Percentiles rank a stretch among this genome's conserved stretches.
These are phyloP conservation scores for Platycheirus albimanus DNA, from an alignment of 2,888 invertebrate species.

Conservation along the genomic window DNA sequence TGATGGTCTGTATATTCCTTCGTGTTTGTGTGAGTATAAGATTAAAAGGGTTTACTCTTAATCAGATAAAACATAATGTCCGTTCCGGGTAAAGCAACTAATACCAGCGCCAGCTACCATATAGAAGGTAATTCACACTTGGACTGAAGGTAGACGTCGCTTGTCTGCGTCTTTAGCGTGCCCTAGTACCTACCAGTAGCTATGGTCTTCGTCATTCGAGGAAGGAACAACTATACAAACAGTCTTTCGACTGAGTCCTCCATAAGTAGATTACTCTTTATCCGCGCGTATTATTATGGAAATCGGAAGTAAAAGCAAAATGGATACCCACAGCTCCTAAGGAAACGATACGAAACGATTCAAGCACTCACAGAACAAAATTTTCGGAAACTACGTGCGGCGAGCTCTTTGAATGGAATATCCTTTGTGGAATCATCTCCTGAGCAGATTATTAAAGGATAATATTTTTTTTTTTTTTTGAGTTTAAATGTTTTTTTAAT, in stretches of 20 bases:
- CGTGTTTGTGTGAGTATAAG: conserved; percentile 10
- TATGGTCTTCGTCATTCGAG: neutral
- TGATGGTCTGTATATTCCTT: neutral
- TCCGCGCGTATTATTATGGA: conserved; percentile 69
- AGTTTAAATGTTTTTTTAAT: conserved; percentile 64
- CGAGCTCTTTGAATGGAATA: conserved; percentile 20
- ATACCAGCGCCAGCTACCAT: too few relatives aligned
- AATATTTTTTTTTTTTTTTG: conserved; percentile 37
- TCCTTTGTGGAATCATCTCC: conserved; percentile 39
- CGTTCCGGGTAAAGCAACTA: neutral
- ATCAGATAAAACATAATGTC: conserved; percentile 61
- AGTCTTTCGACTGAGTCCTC: conserved; percentile 27
- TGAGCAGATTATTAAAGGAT: conserved; percentile 59
- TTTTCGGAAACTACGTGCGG: too few relatives aligned
- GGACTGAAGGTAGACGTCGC: too few relatives aligned
- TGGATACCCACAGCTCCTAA: conserved; percentile 34
- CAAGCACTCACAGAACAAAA: too few relatives aligned
- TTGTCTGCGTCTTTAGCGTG: too few relatives aligned
- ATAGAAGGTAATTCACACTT: conserved; percentile 44
- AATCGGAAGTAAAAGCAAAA: conserved; percentile 58
- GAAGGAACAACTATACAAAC: neutral
- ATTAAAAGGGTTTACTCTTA: conserved; percentile 40
- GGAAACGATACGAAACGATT: conserved; percentile 16
- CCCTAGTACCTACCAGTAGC: too few relatives aligned
- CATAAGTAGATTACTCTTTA: conserved; percentile 69